Base-by-base conservation (phyloP, 2,888 invertebrate species). In the Patella pellucida region DNA sequence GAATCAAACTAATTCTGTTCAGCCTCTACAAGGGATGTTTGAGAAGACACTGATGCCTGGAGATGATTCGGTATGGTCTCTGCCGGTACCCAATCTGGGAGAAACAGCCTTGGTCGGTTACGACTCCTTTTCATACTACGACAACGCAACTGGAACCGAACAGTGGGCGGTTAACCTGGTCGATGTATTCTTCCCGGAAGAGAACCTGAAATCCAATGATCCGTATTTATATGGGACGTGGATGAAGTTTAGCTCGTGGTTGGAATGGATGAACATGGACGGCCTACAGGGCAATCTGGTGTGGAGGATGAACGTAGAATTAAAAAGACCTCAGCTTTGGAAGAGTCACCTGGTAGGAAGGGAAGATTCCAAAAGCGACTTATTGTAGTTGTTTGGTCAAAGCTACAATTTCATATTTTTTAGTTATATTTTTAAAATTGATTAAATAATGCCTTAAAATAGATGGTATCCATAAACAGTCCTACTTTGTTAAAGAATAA, bases 221-320 rank as follows among this genome's bases (percentile, higher is more conserved):
- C 74, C 77, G 2, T 62, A 52, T 27, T 79, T 81, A 68, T 81
- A 78, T 68, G 84, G 84, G 3, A 82, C 81, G 19, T 72, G 71
- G n/a, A 76, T 73, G 0, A 41, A 70, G 5, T 82, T 79, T 67
- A 71, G 79, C 1, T 80, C 74, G 62, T 84, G 81, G 82, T 77
- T 76, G 16, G 52, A 68, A 0, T 84, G 83, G 83, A 81, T 84
- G 83, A 72, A 79, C 16, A 80, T 83, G 82, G 71, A 50, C 7
- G 75, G 77, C 11, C 71, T 71, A n/a, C 70, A 74, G 5, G 84
- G 84, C 14, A 80, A 78, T 54, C 68, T 83, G 54, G 80, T 82
- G 19, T 62, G 62, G 41, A 16, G 72, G 15, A 41, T 72, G 72
- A 62, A 50, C 16, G 15, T 72, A 23, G 62, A 62, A 62, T 23